phyloP scores from a whole-genome alignment of 92 coral and sea anemone genomes.

The Siderastrea radians region DNA sequence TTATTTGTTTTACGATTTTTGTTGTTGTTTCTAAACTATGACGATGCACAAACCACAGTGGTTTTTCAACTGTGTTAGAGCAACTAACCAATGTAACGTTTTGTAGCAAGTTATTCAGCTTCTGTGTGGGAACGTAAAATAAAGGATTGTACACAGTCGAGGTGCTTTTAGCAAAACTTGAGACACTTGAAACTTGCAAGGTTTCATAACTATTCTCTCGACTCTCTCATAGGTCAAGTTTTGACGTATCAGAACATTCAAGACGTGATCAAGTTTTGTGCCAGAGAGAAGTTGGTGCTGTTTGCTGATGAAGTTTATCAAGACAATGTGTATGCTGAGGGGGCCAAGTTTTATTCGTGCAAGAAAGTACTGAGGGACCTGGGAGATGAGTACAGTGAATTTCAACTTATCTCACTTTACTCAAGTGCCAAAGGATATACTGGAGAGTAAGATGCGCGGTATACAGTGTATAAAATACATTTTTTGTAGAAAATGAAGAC shows the following conservation, averaged over 20 bases:
- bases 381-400: constrained; percentile 87
- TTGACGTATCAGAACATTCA: constrained; percentile 91
- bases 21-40: too few relatives aligned
- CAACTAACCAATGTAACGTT: too few relatives aligned
- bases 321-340: constrained; percentile 92
- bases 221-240: constrained; percentile 82
- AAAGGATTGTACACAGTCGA: too few relatives aligned
- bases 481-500: too few relatives aligned
- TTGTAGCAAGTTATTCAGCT: too few relatives aligned
- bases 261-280: constrained; percentile 88
- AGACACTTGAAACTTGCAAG: too few relatives aligned
- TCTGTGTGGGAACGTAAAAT: too few relatives aligned
- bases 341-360: constrained; percentile 94
- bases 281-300: constrained; percentile 88
- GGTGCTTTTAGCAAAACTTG: too few relatives aligned
- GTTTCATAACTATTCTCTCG: too few relatives aligned
- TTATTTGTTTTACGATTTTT: too few relatives aligned
- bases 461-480: background rate
- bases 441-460: constrained; percentile 89
- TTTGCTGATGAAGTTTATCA: constrained; percentile 99
- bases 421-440: constrained; percentile 94
- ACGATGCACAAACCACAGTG: too few relatives aligned
- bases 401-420: constrained; percentile 94
- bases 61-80: too few relatives aligned
- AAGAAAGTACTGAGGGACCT: constrained; percentile 95